phyloP scores from a whole-genome alignment of 2,888 invertebrate species.

The Pollenia angustigena region DNA sequence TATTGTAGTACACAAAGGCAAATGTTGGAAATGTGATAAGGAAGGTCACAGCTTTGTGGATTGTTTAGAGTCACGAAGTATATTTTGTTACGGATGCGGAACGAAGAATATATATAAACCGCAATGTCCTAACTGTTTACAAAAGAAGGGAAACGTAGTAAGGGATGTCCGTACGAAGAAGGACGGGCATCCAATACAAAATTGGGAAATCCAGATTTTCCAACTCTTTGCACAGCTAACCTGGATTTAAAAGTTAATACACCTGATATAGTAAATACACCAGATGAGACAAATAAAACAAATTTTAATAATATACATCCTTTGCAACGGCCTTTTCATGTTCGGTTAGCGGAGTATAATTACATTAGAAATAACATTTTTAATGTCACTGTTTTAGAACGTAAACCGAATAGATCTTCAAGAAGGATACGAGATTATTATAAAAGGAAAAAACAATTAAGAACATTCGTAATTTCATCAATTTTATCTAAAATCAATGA shows the following conservation, averaged over 20 bases:
- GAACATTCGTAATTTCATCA: no score
- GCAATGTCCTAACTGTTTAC: neutral
- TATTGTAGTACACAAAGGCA: neutral
- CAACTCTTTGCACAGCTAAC: neutral
- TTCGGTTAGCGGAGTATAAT: neutral
- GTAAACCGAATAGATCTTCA: no score
- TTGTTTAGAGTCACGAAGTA: neutral
- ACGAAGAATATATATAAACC: constrained; percentile 5
- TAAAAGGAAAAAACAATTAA: no score
- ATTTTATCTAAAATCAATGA: no score
- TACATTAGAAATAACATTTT: neutral
- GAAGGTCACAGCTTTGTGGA: neutral
- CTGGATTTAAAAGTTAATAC: neutral
- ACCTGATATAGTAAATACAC: neutral
- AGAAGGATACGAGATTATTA: no score
- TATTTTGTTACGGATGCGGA: constrained; percentile 26
- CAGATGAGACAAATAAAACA: neutral
- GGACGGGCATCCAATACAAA: constrained; percentile 1
- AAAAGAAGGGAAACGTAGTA: neutral
- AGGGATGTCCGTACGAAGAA: constrained; percentile 10
- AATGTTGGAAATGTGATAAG: neutral
- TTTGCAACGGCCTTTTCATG: neutral
- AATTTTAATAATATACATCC: no score
- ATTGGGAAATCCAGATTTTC: neutral
- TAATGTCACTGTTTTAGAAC: no score